A percentile compares a stretch with the other conserved stretches of the same genome.
These are phyloP conservation scores for Okamejei kenojei DNA, from an alignment of 2,797 vertebrate species.

Conservation along the genomic window DNA sequence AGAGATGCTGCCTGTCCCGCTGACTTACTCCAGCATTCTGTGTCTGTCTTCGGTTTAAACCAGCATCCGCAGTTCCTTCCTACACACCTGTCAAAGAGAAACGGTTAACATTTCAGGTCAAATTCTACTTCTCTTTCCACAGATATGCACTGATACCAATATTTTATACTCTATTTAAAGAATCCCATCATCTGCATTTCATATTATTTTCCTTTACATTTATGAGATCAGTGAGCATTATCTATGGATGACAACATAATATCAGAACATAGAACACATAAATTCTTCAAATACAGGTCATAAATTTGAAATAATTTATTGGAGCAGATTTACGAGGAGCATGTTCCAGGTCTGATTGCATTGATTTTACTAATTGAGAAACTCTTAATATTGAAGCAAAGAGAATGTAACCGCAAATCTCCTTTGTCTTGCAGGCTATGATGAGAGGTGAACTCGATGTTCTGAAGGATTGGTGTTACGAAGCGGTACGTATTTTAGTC, in stretches of 20 bases:
- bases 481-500: conserved; percentile 68
- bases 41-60: too few relatives aligned
- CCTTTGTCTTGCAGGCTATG: conserved; percentile 67
- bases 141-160: too few relatives aligned
- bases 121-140: too few relatives aligned
- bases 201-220: too few relatives aligned
- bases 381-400: neutral
- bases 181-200: too few relatives aligned
- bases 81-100: too few relatives aligned
- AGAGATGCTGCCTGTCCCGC: too few relatives aligned
- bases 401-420: neutral
- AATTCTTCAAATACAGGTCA: neutral
- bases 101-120: too few relatives aligned
- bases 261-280: neutral
- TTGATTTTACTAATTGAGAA: neutral
- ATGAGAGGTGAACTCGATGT: conserved; percentile 85
- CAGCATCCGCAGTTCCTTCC: too few relatives aligned
- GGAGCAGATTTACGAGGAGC: too few relatives aligned
- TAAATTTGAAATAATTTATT: neutral
- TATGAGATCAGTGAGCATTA: neutral
- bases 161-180: too few relatives aligned
- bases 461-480: conserved; percentile 95
- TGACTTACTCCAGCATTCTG: too few relatives aligned
- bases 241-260: neutral
- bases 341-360: neutral